Base-by-base conservation (phyloP, 1,140 invertebrate species). In the Megalonaias nervosa region DNA sequence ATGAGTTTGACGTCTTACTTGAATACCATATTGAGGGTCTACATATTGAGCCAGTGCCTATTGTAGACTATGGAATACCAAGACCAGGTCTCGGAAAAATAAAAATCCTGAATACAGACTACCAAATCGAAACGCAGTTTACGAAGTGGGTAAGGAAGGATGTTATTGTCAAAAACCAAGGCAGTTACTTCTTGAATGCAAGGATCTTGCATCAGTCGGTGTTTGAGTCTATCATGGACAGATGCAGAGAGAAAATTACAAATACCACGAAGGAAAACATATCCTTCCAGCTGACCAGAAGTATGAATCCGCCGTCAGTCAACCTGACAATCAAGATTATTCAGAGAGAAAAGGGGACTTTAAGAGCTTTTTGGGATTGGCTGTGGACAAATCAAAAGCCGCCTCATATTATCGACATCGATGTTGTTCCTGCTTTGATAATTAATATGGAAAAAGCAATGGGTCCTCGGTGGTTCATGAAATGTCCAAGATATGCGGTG, bases 21-120 rank as follows among this genome's bases (percentile, higher is more conserved):
- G 68, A 72, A 55, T 77, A 68, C 55, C 75, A 77, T 67, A 57
- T 77, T n/a, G 69, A 71, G n/a, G 75, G 75, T 21, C 57, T 77
- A 61, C 57, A 57, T 16, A 1, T 66, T 16, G 23, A 16, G 16
- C 65, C 65, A 26, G 65, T 66, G 65, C 17, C 17, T 16, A 19
- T 16, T 17, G 23, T 21, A 16, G 23, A 26, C 17, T 66, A 26
- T 31, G 23, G n/a, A 3, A 66, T n/a, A n/a, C 65, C 65, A 16
- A 31, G 12, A 26, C 31, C 31, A 2, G n/a, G 65, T 31, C 16
- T 21, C 12, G n/a, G n/a, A n/a, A 31, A 66, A 66, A 31, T 66
- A 3, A 66, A 31, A n/a, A 17, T n/a, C 16, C 31, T 31, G 31
- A 66, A 2, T 26, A 1, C 31, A 31, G 31, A 31, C 31, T 23